These are phyloP conservation scores for Natator depressus DNA, from an alignment of 2,113 vertebrate species.

Conservation along the genomic window DNA sequence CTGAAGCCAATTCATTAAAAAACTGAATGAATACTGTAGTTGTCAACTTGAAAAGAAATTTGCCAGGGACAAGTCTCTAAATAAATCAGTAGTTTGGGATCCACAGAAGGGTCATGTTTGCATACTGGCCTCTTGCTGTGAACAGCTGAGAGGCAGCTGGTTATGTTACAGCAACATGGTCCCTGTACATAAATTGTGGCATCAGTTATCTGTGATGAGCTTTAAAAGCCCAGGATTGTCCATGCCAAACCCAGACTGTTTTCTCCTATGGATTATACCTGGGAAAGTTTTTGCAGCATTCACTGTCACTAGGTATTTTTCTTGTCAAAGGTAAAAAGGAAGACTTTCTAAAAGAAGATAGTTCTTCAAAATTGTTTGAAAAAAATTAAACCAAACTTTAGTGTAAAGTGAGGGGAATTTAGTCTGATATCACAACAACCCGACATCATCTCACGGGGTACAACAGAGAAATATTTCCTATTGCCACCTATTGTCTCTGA, in stretches of 20 bases:
- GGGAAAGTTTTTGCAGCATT: neutral
- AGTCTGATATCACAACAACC: neutral
- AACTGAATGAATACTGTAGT: neutral
- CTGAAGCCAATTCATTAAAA: neutral
- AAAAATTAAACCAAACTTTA: neutral
- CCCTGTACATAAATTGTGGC: neutral
- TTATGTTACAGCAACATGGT: neutral
- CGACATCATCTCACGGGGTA: neutral
- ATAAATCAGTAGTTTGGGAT: neutral
- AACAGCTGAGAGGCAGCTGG: neutral
- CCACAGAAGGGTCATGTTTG: neutral
- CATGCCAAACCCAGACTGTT: neutral
- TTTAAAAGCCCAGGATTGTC: neutral
- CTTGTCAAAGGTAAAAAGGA: neutral
- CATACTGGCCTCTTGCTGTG: slow-evolving; percentile 13
- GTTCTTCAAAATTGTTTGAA: neutral
- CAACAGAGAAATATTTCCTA: neutral
- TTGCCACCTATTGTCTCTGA: neutral
- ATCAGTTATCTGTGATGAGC: neutral
- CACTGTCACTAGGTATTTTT: neutral
- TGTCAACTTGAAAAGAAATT: neutral
- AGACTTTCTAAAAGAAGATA: neutral
- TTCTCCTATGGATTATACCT: neutral
- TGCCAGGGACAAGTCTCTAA: neutral
- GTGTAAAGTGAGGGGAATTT: neutral